Base-by-base conservation (phyloP, 1,140 invertebrate genomes). In the Saccostrea echinata region DNA sequence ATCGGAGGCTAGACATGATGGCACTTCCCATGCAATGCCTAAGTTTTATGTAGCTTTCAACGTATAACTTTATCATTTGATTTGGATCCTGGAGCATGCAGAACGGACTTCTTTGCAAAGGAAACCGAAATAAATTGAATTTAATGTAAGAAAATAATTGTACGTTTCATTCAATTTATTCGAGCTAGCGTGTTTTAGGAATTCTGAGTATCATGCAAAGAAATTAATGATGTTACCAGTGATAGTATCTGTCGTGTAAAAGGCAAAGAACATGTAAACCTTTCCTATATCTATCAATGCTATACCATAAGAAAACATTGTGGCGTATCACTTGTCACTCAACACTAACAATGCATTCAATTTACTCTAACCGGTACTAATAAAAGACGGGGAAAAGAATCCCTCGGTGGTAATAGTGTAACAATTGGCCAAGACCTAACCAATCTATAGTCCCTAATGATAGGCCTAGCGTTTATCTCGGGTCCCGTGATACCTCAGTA, bases 361-460 rank as follows among this genome's bases (percentile, higher is more conserved):
- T 71, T 57, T 57, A 21, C 55, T 21, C 55, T 57, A 13, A 71
- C 13, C 27, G 30, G 24, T 27, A 24, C n/a, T 71, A 71, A 71
- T 71, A 71, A 71, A 71, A 27, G 68, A 71, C 68, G 30, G 30
- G 6, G 68, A 71, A 61, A 71, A 71, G 30, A 71, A 71, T 71
- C 68, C 68, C 68, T 8, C 11, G 27, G 9, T 24, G 68, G 30
- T 71, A 71, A 71, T 71, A 71, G 30, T 71, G 27, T 71, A 71
- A 71, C 68, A 71, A 71, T 71, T 71, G 68, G 30, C 68, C 30
- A 33, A 33, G 68, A 33, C 27, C 68, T 33, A 71, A 71, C 68
- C 68, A 71, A 71, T 71, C 68, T 71, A 71, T 71, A 16, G 68
- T 33, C 12, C 68, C 68, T 71, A 71, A 71, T 71, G 30, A 71